Base-by-base conservation (phyloP, 2,797 vertebrate species). In the Xenentodon cancila region DNA sequence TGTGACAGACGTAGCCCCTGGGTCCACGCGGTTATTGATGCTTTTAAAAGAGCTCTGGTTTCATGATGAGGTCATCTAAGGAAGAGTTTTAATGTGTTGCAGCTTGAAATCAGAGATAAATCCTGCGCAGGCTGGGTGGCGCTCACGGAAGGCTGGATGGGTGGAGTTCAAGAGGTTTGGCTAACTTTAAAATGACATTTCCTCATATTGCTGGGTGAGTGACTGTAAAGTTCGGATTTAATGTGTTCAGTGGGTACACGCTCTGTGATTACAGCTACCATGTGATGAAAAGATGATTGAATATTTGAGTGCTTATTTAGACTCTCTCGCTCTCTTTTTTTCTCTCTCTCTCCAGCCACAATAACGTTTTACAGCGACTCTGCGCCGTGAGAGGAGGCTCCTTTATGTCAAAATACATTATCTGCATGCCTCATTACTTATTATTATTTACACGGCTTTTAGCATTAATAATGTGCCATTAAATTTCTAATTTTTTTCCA, bases 81-180 rank as follows among this genome's bases (percentile, higher is more conserved):
- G 82, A 91, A 88, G 87, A 81, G 73, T 75, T 89, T 89, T 90
- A 92, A 92, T 92, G 84, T 79, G 82, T 78, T 90, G 74, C 90
- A 92, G 88, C 85, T 86, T 91, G 84, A 91, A 91, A 90, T 87
- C 68, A 91, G 77, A 85, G 86, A 91, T 88, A 85, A 77, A 88
- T 85, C 78, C 70, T 82, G 70, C 30, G 43, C 69, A 62, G 79
- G 68, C 83, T 74, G 82, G 77, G 84, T 77, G 80, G 81, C 68
- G 81, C 70, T 85, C 73, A 68, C 47, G 19, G 68, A 80, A 68
- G 57, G 54, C 75, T 73, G 44, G 58, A 82, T 77, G 87, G 84
- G 87, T 84, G 85, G 83, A 79, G 89, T 77, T 77, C 71, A 55
- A 73, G 82, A 70, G 80, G 71, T 81, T 84, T 84, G 80, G 84